phyloP scores from a whole-genome alignment of 2,797 vertebrate species.

The Staurois parvus region DNA sequence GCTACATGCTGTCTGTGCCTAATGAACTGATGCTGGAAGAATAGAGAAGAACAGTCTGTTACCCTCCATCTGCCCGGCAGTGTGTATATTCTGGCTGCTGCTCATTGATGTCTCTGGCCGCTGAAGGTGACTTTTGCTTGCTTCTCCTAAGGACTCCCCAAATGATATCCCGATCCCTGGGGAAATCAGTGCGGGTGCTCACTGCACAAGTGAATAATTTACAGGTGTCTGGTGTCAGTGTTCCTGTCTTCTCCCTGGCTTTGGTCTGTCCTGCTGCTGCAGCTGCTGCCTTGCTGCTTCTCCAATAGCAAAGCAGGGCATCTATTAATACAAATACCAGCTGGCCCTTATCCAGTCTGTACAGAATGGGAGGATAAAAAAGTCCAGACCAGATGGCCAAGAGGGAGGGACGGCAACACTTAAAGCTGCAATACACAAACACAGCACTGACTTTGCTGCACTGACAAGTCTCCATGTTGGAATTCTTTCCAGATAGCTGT shows the following conservation, averaged over 20 bases:
- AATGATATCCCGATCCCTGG: slow-evolving; percentile 11
- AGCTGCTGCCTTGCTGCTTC: slow-evolving; percentile 49
- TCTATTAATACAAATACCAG: slow-evolving; percentile 61
- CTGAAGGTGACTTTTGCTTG: slow-evolving; percentile 50
- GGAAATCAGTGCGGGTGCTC: slow-evolving; percentile 40
- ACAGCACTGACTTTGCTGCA: slow-evolving; percentile 12
- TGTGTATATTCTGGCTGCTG: slow-evolving; percentile 39
- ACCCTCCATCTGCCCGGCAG: slow-evolving; percentile 55
- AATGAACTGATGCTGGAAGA: slow-evolving; percentile 47
- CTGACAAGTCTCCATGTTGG: slow-evolving; percentile 1
- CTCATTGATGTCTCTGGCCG: slow-evolving; percentile 50
- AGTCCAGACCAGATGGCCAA: slow-evolving; percentile 56
- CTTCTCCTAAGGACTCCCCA: slow-evolving; percentile 51
- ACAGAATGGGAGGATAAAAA: slow-evolving; percentile 54
- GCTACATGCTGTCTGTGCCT: slow-evolving; percentile 30
- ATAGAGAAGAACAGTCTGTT: slow-evolving; percentile 51
- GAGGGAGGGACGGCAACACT: slow-evolving; percentile 41
- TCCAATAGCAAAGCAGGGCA: slow-evolving; percentile 57
- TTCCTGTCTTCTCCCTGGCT: slow-evolving; percentile 40
- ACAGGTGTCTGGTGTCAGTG: slow-evolving; percentile 59
- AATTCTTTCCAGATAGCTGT: not conserved
- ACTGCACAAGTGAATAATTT: slow-evolving; percentile 42
- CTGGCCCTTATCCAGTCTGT: slow-evolving; percentile 58
- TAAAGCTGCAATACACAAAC: slow-evolving; percentile 52
- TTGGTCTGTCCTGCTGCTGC: slow-evolving; percentile 42